Evolutionary conservation across 2,888 invertebrate species (phyloP).

Genomic region (Acheta domesticus): DNA sequence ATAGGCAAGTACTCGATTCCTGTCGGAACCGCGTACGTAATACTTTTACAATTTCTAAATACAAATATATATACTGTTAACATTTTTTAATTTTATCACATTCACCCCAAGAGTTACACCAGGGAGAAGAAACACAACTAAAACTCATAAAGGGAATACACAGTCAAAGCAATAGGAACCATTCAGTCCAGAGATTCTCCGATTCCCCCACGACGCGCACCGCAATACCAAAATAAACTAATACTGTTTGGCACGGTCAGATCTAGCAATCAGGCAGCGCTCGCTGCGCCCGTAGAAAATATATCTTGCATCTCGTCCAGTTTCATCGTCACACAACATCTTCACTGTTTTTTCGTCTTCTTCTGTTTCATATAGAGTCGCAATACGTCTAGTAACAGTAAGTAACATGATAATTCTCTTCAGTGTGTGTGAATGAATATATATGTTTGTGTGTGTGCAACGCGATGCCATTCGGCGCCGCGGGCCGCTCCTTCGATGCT

Average conservation of each 20-base stretch:
- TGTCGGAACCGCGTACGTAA: neutral
- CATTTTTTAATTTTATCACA: neutral
- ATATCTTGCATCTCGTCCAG: too few relatives aligned
- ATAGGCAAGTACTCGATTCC: neutral
- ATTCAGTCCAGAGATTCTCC: neutral
- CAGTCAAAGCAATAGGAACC: neutral
- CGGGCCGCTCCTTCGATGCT: too few relatives aligned
- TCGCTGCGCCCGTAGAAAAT: too few relatives aligned
- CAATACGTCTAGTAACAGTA: too few relatives aligned
- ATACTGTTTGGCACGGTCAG: conserved; percentile 18
- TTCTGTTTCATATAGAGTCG: too few relatives aligned
- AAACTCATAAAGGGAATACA: neutral
- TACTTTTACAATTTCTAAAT: neutral
- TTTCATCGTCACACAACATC: too few relatives aligned
- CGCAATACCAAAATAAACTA: neutral
- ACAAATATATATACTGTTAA: neutral
- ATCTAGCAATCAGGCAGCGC: neutral
- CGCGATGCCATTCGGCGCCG: too few relatives aligned
- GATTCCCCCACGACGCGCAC: neutral
- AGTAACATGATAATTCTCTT: too few relatives aligned
- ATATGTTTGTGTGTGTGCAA: too few relatives aligned
- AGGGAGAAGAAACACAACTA: neutral
- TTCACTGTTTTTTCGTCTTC: too few relatives aligned
- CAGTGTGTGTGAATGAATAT: too few relatives aligned
- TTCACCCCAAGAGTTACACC: neutral